Evolutionary conservation across 2,797 vertebrate species (phyloP).

Genomic region (Siniperca obscura): DNA sequence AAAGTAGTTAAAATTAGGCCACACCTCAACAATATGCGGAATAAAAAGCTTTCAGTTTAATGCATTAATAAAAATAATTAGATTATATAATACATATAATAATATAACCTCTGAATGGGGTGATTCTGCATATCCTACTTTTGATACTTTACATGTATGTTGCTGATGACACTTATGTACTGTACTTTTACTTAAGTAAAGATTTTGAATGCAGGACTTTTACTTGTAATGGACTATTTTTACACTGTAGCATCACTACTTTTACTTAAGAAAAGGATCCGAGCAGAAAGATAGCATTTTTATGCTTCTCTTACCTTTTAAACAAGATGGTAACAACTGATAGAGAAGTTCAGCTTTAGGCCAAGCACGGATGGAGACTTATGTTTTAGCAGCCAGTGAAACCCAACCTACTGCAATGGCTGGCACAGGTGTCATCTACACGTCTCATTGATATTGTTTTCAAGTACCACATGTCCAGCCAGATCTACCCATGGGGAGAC

Average conservation of each 20-base stretch:
- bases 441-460: constrained; percentile 78
- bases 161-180: background rate
- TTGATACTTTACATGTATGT: background rate
- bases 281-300: background rate
- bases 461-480: constrained; percentile 69
- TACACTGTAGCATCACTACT: background rate
- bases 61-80: background rate
- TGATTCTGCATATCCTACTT: background rate
- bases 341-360: constrained; percentile 50
- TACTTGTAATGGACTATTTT: background rate
- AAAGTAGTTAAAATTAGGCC: background rate
- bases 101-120: background rate
- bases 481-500: constrained; percentile 62
- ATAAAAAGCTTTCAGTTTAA: background rate
- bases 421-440: constrained; percentile 25
- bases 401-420: constrained; percentile 70
- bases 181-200: background rate
- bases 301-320: constrained; percentile 41
- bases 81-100: background rate
- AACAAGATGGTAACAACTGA: constrained; percentile 31
- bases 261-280: background rate
- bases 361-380: constrained; percentile 65
- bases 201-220: background rate
- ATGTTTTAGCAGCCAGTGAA: constrained; percentile 82
- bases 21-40: background rate